Base-by-base conservation (phyloP, 2,113 vertebrate species). In the Clarias batrachus region DNA sequence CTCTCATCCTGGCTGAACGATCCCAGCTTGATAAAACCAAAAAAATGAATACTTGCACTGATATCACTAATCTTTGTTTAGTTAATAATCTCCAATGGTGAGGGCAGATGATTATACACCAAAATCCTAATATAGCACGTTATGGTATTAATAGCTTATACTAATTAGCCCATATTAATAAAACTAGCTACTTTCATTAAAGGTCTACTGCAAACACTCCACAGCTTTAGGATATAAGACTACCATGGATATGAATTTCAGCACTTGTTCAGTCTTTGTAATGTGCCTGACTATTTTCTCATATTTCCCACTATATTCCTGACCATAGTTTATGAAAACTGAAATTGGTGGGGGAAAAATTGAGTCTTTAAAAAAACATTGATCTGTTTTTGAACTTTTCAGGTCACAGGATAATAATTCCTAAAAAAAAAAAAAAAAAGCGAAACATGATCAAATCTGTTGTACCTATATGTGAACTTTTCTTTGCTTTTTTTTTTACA, bases 31-130 rank as follows among this genome's bases (percentile, higher is more conserved):
- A 78, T 41, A 25, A 76, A 27, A 33, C 59, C 37, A 16, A 57
- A 76, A 76, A 48, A 74, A n/a, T 57, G 54, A 41, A 76, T 77
- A 77, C 63, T 62, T 84, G 70, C 70, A 62, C 25, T 48, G 70
- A 62, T 21, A 63, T 81, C 14, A 60, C 82, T 52, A 21, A 27
- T 59, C 83, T 84, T 60, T 54, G 1, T 25, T 57, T 57, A 17
- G 23, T 60, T 59, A n/a, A 57, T 80, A 37, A 66, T 12, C 62
- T 56, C 10, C 25, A 9, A 54, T 17, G 30, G 33, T 74, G 48
- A 56, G 54, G 48, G 48, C 56, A 78, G 48, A 27, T 56, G 52
- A 78, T 27, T 48, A 27, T 7, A 19, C 11, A 0, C 10, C 41
- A 25, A 41, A 9, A 71, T 74, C 41, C 25, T 52, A 10, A 37